Evolutionary conservation across 2,888 invertebrate genomes (phyloP).

Genomic region (Eulithis prunata): DNA sequence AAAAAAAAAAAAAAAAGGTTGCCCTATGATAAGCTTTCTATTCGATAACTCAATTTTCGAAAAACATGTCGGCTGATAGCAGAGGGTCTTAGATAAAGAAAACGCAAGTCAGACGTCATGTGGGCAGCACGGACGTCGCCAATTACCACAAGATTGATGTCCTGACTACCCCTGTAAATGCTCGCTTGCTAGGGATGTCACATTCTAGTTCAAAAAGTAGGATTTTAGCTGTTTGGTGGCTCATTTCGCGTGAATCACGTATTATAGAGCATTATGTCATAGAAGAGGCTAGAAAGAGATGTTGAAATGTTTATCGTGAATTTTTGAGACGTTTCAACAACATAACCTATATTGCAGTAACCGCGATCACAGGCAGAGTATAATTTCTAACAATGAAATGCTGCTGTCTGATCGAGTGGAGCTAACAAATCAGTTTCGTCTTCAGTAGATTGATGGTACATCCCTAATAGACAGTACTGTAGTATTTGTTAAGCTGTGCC

Average conservation of each 20-base stretch:
- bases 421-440: no score
- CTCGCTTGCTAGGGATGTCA: constrained; percentile 9
- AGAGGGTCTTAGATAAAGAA: constrained; percentile 39
- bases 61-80: constrained; percentile 21
- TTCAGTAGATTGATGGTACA: background rate
- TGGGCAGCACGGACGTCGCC: constrained; percentile 41
- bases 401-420: no score
- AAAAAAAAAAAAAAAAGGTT: no score
- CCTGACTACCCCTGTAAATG: background rate
- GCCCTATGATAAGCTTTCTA: background rate
- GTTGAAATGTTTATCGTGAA: no score
- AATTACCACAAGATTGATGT: constrained; percentile 51
- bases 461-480: background rate
- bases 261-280: no score
- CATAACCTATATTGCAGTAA: no score
- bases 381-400: no score
- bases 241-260: no score
- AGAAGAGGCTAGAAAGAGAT: no score
- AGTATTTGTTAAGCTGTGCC: constrained; percentile 6
- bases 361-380: no score
- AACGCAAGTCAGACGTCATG: constrained; percentile 54
- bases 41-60: constrained; percentile 16
- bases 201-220: background rate
- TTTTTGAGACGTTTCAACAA: no score
- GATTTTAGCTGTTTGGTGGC: no score